Percentiles rank a stretch among this genome's conserved stretches.
Evolutionary conservation across 2,888 invertebrate genomes (phyloP).

Genomic region (Artemia sinica): DNA sequence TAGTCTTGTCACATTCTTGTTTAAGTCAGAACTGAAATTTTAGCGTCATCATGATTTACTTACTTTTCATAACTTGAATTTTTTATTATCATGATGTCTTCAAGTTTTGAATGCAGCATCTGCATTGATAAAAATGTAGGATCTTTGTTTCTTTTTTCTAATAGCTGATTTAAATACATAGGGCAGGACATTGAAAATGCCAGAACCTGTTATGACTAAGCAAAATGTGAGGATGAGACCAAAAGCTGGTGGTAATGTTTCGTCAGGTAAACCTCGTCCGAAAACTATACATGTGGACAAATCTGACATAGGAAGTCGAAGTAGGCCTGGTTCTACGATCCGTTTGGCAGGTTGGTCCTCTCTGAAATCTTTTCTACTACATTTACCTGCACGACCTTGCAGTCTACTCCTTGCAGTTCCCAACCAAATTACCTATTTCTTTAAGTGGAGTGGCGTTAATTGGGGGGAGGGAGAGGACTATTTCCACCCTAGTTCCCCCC

Average conservation of each 20-base stretch:
- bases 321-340: constrained; percentile 61
- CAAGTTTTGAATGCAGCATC: too few species aligned
- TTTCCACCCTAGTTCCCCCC: too few species aligned
- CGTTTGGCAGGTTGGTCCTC: constrained; percentile 55
- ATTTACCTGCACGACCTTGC: too few species aligned
- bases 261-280: constrained; percentile 48
- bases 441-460: too few species aligned
- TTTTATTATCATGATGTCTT: too few species aligned
- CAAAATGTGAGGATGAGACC: constrained; percentile 44
- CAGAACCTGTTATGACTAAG: constrained; percentile 27
- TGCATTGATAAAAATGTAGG: background rate
- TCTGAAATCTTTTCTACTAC: background rate
- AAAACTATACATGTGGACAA: constrained; percentile 80
- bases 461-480: too few species aligned
- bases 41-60: too few species aligned
- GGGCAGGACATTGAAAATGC: constrained; percentile 22
- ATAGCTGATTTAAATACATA: constrained; percentile 5
- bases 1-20: too few species aligned
- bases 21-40: too few species aligned
- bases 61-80: too few species aligned
- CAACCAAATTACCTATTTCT: too few species aligned
- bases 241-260: constrained; percentile 36
- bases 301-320: constrained; percentile 44
- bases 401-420: too few species aligned
- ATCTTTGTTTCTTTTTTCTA: background rate